Evolutionary conservation across 2,888 invertebrate genomes (phyloP), one percentile per base, ranked within the genome.

Genomic region (Latheticus oryzae): DNA sequence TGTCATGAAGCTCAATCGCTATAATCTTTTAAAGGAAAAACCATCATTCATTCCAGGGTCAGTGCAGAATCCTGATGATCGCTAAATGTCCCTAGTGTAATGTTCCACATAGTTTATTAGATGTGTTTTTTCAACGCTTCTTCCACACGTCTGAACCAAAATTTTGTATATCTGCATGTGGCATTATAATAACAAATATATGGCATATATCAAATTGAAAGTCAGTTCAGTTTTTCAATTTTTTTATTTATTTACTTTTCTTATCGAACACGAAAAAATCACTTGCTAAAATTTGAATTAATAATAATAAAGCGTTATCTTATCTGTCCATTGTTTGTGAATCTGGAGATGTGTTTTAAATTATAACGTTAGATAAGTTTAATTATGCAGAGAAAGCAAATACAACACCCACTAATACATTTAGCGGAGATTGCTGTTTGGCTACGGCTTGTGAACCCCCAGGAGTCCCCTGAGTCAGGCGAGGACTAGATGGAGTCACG

Each of bases 401-500:
- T 52, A 45, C 26, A 42, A 53, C 43, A 50, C 50, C 43, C n/a
- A 24, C 50, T 60, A 60, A 60, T 56, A 51, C 50, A 56, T 43
- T 56, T 60, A 60, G 60, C 24, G 37, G 32, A 52, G 55, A 59
- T 55, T 60, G 47, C 43, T 55, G 60, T 60, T 52, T 60, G 60
- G 60, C 43, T 47, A 54, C 45, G 24, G 38, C 37, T 28, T 26
- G 37, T 26, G 48, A 50, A 23, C 48, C 33, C 16, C 43, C 24
- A 28, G 8, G 24, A 35, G 12, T 32, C 47, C 24, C 17, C 26
- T 19, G 45, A 43, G 35, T 40, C 15, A 9, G 26, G 32, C 12
- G 26, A 19, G 50, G 50, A 11, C n/a, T 40, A 45, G 60, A 60
- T 60, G 51, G 56, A 47, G 45, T 60, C 60, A 61, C 60, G 60